Evolutionary conservation across 2,888 invertebrate genomes (phyloP), one percentile per base, ranked within the genome.

Genomic region (Drosophila testacea): DNA sequence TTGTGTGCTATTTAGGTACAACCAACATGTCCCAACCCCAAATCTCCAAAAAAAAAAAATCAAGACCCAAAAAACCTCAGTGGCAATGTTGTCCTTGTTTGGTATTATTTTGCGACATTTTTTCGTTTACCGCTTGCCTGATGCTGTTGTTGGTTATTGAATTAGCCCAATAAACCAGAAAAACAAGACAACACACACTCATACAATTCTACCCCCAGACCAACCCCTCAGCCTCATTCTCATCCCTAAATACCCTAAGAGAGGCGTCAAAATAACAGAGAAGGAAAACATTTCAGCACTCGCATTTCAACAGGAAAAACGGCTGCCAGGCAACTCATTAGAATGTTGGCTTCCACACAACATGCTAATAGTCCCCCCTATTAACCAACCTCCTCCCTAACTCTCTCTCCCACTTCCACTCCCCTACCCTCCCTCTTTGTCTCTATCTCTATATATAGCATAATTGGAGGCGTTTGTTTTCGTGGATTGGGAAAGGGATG

Each of bases 161-260:
- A 92, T 92, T 92, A 92, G 92, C 91, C 91, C 92, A 92, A 92
- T 92, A 92, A 92, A 91, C 91, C 92, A 92, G 92, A 92, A 92
- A 92, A 92, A 92, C 91, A 92, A 91, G 88, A 87, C 85, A 88
- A 84, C 60, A 66, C 47, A 64, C 61, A 66, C 44, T 56, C 61
- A 64, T 39, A 54, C 28, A 60, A 50, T 66, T 30, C 42, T 34
- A 39, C 47, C 38, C 62, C 32, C n/a, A 47, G 39, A 11, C n/a
- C 6, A 32, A 10, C 16, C 16, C 28, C 38, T n/a, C 6, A 32
- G 7, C 16, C 16, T 22, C 7, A 32, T 7, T 28, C 28, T 22
- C 36, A 9, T 6, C 27, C 6, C 42, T 30, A 10, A 47, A 44
- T 50, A 32, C 22, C 27, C 39, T 7, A n/a, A 30, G 44, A 51